Conservation (phyloP, 2,797 vertebrate species). For the Premnoplex brunnescens region DNA sequence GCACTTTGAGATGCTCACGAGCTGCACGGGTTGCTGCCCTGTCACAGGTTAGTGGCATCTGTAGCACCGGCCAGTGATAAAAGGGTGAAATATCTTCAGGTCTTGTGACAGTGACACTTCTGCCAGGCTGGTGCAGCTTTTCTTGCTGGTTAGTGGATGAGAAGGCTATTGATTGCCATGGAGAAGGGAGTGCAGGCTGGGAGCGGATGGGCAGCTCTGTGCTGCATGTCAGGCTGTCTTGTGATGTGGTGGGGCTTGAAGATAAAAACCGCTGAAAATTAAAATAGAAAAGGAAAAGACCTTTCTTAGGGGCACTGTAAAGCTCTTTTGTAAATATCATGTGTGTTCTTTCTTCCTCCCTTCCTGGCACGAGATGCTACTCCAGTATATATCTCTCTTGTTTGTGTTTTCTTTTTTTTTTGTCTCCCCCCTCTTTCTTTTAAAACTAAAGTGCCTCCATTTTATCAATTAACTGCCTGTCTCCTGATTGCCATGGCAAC, state of each 20-base stretch:
- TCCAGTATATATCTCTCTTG: background rate
- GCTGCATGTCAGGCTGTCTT: background rate
- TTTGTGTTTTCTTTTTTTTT: background rate
- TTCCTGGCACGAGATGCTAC: background rate
- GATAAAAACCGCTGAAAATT: background rate
- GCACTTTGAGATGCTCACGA: background rate
- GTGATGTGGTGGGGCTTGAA: background rate
- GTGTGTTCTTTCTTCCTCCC: background rate
- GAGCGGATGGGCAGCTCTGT: background rate
- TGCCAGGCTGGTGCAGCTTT: background rate
- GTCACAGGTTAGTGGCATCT: background rate
- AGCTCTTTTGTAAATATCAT: background rate
- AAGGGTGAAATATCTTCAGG: background rate
- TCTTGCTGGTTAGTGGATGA: background rate
- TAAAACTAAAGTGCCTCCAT: background rate
- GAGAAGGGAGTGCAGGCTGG: rapidly evolving
- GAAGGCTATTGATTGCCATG: background rate
- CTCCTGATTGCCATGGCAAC: constrained; percentile 59
- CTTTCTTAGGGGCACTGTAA: background rate
- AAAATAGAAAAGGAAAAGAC: background rate
- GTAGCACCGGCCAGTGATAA: rapidly evolving
- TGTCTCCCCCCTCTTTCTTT: background rate
- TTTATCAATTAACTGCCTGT: constrained; percentile 41
- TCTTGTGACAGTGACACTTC: background rate
- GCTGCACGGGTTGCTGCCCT: background rate